phyloP scores from a whole-genome alignment of 2,797 vertebrate species.

The Dromococcyx pavoninus region DNA sequence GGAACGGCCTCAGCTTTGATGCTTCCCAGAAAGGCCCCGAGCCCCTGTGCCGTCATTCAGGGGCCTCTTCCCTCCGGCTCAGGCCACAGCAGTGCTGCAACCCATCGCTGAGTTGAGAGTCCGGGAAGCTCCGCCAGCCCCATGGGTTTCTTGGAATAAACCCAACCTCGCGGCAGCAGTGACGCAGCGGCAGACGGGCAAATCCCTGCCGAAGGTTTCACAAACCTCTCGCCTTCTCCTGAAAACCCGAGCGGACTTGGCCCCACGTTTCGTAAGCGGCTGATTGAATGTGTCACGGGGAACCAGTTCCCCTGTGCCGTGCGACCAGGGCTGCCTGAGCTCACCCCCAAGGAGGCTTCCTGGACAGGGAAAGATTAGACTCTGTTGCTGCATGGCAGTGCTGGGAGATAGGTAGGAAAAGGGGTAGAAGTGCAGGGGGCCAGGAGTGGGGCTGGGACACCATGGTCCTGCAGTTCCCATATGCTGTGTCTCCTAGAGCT shows the following conservation, averaged over 20 bases:
- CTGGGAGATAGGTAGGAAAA: fast-evolving
- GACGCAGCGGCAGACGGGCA: slow-evolving; percentile 1
- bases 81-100: not conserved
- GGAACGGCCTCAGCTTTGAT: not conserved
- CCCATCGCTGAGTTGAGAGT: slow-evolving; percentile 24
- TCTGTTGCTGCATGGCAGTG: fast-evolving
- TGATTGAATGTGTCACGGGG: not conserved
- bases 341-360: not conserved
- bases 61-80: not conserved
- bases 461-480: fast-evolving
- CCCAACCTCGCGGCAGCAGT: slow-evolving; percentile 10
- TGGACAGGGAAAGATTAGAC: not conserved
- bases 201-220: slow-evolving; percentile 64
- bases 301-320: slow-evolving; percentile 16
- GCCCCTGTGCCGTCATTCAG: fast-evolving
- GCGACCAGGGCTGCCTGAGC: not conserved
- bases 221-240: slow-evolving; percentile 36
- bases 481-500: fast-evolving
- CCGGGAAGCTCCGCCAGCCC: slow-evolving; percentile 54
- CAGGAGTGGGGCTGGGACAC: not conserved
- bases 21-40: slow-evolving; percentile 4
- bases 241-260: slow-evolving; percentile 37
- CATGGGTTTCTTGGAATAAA: slow-evolving; percentile 15
- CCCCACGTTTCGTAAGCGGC: slow-evolving; percentile 16
- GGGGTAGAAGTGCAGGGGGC: fast-evolving